Evolutionary conservation across 2,113 vertebrate species (phyloP).

Genomic region (Cheilinus undulatus): DNA sequence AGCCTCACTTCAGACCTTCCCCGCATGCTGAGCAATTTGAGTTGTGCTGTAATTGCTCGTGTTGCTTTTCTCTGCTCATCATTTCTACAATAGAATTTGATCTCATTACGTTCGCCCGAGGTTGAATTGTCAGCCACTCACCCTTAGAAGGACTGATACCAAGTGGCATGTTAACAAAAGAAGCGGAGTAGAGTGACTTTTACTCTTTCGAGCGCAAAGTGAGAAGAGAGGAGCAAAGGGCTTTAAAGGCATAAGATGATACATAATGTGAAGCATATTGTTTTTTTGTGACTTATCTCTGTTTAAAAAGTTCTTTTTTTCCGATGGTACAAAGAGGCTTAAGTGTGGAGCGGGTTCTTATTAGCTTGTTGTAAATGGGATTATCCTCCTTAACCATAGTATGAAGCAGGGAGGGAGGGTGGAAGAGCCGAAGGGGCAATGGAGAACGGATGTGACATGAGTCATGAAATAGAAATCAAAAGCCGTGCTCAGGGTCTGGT

Average conservation of each 20-base stretch:
- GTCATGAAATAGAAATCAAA: constrained; percentile 77
- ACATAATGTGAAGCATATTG: constrained; percentile 3
- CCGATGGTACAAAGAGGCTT: constrained; percentile 35
- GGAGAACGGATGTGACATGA: constrained; percentile 62
- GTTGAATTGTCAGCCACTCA: constrained; percentile 52
- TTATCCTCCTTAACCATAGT: constrained; percentile 44
- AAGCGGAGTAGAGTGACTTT: constrained; percentile 16
- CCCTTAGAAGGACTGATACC: constrained; percentile 41
- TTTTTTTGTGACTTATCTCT: constrained; percentile 10
- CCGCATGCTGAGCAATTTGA: constrained; percentile 64
- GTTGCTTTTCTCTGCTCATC: constrained; percentile 59
- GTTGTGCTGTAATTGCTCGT: constrained; percentile 72
- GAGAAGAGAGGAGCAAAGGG: constrained; percentile 31
- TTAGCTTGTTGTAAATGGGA: constrained; percentile 55
- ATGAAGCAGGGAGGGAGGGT: constrained; percentile 33
- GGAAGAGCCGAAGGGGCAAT: constrained; percentile 56
- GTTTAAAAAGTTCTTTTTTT: constrained; percentile 10
- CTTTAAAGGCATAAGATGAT: constrained; percentile 1
- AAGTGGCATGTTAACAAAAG: constrained; percentile 47
- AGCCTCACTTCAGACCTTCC: constrained; percentile 61
- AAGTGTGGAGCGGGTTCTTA: constrained; percentile 39
- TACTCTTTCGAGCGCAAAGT: constrained; percentile 18
- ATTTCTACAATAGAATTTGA: constrained; percentile 60
- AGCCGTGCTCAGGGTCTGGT: constrained; percentile 46
- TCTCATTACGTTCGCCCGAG: constrained; percentile 67